Base-by-base conservation (phyloP, 1,140 invertebrate species). In the Brachionus plicatilis region DNA sequence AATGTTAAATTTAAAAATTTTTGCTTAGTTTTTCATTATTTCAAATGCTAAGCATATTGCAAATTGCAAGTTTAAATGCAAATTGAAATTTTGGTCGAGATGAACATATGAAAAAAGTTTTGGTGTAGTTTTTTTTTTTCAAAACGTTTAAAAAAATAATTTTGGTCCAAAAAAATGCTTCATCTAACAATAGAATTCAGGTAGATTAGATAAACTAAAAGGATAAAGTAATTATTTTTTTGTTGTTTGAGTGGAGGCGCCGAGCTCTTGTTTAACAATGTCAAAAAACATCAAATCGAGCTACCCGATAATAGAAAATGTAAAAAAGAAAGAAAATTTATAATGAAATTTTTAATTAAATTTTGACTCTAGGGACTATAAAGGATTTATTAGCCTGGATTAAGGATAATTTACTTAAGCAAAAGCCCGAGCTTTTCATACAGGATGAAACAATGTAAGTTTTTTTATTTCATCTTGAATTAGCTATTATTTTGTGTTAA, bases 381-480 rank as follows among this genome's bases (percentile, higher is more conserved):
- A 90, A 90, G 83, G 90, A 91, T 56, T 89, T 97, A 20, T 89
- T 97, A 0, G 86, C 91, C 2, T 96, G 94, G 94, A 92, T 97
- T 43, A 93, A 93, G 87, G 93, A 94, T 85, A 95, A 96, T 88
- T 89, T 97, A 75, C 88, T 98, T 43, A 93, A 91, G 83, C 95
- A 97, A 88, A 91, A 95, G 85, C 93, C 93, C 11, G 95, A 97
- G 88, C 90, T 98, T n/a, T 97, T 98, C 88, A 88, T 96, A 47
- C 93, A 95, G 91, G 93, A 92, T 84, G 92, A 94, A 45, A 92
- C 93, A 6, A 93, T 95, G 92, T 94, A 91, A 92, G 92, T 91
- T 78, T 80, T n/a, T 29, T 65, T 82, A 43, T 41, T 85, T 84
- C 41, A 79, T 82, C 85, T 83, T 84, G 84, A 85, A 86, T 86